Base-by-base conservation (phyloP, 2,888 invertebrate genomes). In the Pemphredon lugubris region DNA sequence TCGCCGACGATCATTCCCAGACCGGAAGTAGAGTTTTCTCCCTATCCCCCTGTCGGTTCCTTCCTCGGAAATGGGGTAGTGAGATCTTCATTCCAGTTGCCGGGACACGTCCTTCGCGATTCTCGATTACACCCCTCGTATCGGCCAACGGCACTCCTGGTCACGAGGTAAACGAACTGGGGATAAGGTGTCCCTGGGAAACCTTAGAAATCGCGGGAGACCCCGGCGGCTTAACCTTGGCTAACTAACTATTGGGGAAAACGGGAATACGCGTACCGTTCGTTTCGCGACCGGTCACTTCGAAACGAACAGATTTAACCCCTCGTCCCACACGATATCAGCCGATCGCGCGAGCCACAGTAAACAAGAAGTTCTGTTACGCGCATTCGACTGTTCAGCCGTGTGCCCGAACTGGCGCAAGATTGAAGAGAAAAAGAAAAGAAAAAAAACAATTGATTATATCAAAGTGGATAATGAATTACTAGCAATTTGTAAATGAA, bases 121-220 rank as follows among this genome's bases (percentile, higher is more conserved):
- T 64, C 74, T 68, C 64, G 50, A 72, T 74, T 74, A 64, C 44
- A 54, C 23, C 44, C 40, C 48, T 48, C 13, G 34, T 44, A 26
- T 11, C 45, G 59, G 23, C 20, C 53, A 63, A 67, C 58, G 63
- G 63, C 51, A 68, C 50, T 58, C 67, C 63, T 55, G 59, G 61
- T 48, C 54, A 45, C 23, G 55, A 75, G 73, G 74, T 75, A 75
- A 75, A 75, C 26, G 74, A 75, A 75, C 74, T 26, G 60, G 64
- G n/a, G 69, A 73, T 68, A 73, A 69, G 60, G 57, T 73, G 53
- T 65, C 73, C 54, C 67, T n/a, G 37, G 20, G 74, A 75, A 69
- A 75, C 69, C 73, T 65, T 70, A 66, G 48, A 20, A 74, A 65
- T 58, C 59, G 53, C 58, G 48, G 30, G 55, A 61, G 34, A 63